Evolutionary conservation across 2,888 invertebrate species (phyloP).

Genomic region (Macaria notata): DNA sequence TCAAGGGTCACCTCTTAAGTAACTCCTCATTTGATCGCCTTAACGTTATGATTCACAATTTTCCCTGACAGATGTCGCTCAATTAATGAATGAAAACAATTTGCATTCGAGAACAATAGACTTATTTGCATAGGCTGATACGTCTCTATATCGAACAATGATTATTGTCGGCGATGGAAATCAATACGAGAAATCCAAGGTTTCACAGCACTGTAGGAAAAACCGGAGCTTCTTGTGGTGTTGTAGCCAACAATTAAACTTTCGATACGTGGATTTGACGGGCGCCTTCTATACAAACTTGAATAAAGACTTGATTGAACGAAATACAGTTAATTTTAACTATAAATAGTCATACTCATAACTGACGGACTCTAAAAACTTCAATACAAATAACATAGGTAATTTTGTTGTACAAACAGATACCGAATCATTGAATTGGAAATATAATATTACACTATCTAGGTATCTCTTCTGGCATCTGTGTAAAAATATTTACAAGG

Average conservation of each 20-base stretch:
- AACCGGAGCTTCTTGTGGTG: slow-evolving; percentile 41
- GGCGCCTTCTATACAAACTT: too few species aligned
- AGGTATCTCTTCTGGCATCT: too few species aligned
- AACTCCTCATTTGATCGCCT: slow-evolving; percentile 68
- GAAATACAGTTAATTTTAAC: too few species aligned
- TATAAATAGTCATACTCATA: too few species aligned
- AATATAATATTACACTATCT: too few species aligned
- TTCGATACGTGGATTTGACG: slow-evolving; percentile 51
- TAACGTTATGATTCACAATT: slow-evolving; percentile 77
- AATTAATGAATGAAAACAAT: slow-evolving; percentile 79
- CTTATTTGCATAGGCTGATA: slow-evolving; percentile 68
- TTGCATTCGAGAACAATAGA: slow-evolving; percentile 71
- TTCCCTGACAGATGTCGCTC: slow-evolving; percentile 76
- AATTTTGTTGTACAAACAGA: too few species aligned
- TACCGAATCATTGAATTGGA: too few species aligned
- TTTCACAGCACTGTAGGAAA: slow-evolving; percentile 59
- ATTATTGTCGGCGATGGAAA: slow-evolving; percentile 69
- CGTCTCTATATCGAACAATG: slow-evolving; percentile 63
- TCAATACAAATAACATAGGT: too few species aligned
- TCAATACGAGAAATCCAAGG: slow-evolving; percentile 73
- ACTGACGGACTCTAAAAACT: too few species aligned
- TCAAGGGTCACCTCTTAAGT: slow-evolving; percentile 75
- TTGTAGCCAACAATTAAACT: slow-evolving; percentile 55
- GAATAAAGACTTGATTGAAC: too few species aligned
- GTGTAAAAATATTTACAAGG: too few species aligned